Base-by-base conservation (phyloP, 1,140 invertebrate species). In the Trichogramma pretiosum region DNA sequence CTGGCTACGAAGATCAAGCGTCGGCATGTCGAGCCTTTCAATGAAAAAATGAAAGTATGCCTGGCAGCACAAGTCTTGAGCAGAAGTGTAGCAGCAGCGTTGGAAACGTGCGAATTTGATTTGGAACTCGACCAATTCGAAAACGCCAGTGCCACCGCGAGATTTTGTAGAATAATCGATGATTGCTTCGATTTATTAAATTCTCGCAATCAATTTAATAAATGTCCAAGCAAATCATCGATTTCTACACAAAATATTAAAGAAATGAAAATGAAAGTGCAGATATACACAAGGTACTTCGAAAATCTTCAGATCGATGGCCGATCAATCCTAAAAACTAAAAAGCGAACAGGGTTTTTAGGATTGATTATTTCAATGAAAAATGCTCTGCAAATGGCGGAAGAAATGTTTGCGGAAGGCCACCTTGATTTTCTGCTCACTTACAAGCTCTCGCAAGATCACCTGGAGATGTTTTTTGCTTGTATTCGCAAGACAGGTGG, bases 21-120 rank as follows among this genome's bases (percentile, higher is more conserved):
- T 7, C 5, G 13, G 23, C 50, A 57, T 17, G 40, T 48, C n/a
- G 2, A 39, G 3, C 54, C 46, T 23, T 1, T 21, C 1, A 52
- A 52, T 24, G 49, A 48, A 26, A 56, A 53, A 48, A 56, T 56
- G 51, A 58, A 60, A 45, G 58, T 57, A 10, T 36, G 38, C 1
- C 39, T 60, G 9, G 52, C 55, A 3, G 55, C 55, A 0, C 55
- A 61, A 57, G 50, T 45, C 2, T 38, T 59, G 3, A 55, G 50
- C 23, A 18, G 4, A 13, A 44, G 39, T 21, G 34, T 48, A 28
- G 37, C 53, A 23, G 16, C 48, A 23, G 52, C 45, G 9, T 30
- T 53, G 0, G 3, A 19, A 30, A 3, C n/a, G 18, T 32, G 16
- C 9, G 26, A 30, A n/a, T 19, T 19, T 19, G 28, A 42, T 42